Evolutionary conservation across 1,140 invertebrate species (phyloP), one percentile per base, ranked within the genome.

Genomic region (Heliconius nattereri): DNA sequence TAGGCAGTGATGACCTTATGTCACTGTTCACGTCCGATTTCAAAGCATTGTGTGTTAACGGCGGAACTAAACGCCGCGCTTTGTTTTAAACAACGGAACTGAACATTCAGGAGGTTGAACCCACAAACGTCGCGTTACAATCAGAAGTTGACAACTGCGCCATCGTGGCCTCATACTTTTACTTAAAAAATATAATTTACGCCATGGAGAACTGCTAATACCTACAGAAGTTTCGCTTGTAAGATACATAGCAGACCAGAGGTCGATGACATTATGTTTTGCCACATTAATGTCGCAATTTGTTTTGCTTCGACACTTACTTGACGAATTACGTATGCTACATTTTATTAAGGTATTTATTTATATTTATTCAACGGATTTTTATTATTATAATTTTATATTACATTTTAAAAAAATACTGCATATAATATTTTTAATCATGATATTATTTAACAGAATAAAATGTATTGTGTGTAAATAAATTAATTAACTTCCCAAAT

Each of bases 241-340:
- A 9, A 57, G 54, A 57, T 57, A 57, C 54, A 60, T 23, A 60
- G n/a, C 54, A 60, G 19, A 60, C 20, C 54, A 60, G 54, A 60
- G 54, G 54, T 60, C n/a, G 54, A 11, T 60, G 54, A 60, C 54
- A 11, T n/a, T 23, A 60, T 26, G 54, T 60, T 60, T 60, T 60
- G 54, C 54, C n/a, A 60, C 54, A 13, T 60, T 60, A 60, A 60
- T 60, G 54, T 60, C 54, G 54, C 11, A 60, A 60, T 60, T 60
- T 60, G n/a, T 20, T 60, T 60, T 60, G 54, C 54, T 60, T 60
- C 9, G 54, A 20, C 11, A 60, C 20, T 60, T 60, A 23, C n/a
- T 60, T 60, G 20, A 60, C n/a, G 54, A 60, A 60, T 23, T 60
- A 9, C 9, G 7, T 60, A 23, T 26, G 20, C 2, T 60, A 23